phyloP scores from a whole-genome alignment of 2,797 vertebrate species.

The Schizopygopsis malacanthus region DNA sequence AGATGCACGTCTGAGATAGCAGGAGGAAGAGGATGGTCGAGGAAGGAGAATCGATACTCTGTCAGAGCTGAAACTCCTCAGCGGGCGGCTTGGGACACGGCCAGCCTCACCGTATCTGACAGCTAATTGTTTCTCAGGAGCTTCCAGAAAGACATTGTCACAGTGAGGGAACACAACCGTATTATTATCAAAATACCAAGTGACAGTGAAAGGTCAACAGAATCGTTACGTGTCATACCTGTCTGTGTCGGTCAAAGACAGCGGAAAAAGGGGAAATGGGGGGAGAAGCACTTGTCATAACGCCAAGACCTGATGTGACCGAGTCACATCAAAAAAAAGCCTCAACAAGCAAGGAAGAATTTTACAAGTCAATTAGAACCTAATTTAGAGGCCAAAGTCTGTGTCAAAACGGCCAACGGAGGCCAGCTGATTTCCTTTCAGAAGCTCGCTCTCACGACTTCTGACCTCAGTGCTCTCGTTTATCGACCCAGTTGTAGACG shows the following conservation, averaged over 20 bases:
- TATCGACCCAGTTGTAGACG: slow-evolving; percentile 6
- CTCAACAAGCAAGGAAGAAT: slow-evolving; percentile 25
- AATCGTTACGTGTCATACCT: slow-evolving; percentile 52
- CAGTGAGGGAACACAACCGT: slow-evolving; percentile 30
- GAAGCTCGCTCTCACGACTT: slow-evolving; percentile 41
- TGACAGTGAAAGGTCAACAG: slow-evolving; percentile 58
- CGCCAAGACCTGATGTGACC: slow-evolving; percentile 25
- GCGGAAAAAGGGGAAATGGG: neutral
- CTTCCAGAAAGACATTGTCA: slow-evolving; percentile 35
- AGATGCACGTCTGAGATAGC: slow-evolving; percentile 30
- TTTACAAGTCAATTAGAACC: slow-evolving; percentile 50
- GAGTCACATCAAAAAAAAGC: neutral
- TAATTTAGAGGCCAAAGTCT: neutral
- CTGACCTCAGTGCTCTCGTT: slow-evolving; percentile 38
- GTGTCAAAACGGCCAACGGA: neutral
- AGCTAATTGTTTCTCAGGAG: slow-evolving; percentile 58
- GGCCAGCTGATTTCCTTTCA: slow-evolving; percentile 9
- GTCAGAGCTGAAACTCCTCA: slow-evolving; percentile 44
- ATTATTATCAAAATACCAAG: slow-evolving; percentile 55
- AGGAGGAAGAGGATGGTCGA: slow-evolving; percentile 22
- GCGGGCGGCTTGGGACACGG: slow-evolving; percentile 3
- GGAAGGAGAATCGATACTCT: slow-evolving; percentile 55
- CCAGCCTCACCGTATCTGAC: slow-evolving; percentile 40
- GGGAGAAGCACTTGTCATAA: slow-evolving; percentile 1
- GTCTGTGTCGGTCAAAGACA: slow-evolving; percentile 40